Percentiles rank a stretch among this genome's conserved stretches.
Evolutionary conservation across 2,888 invertebrate species (phyloP).

Genomic region (Cheilosia grossa): DNA sequence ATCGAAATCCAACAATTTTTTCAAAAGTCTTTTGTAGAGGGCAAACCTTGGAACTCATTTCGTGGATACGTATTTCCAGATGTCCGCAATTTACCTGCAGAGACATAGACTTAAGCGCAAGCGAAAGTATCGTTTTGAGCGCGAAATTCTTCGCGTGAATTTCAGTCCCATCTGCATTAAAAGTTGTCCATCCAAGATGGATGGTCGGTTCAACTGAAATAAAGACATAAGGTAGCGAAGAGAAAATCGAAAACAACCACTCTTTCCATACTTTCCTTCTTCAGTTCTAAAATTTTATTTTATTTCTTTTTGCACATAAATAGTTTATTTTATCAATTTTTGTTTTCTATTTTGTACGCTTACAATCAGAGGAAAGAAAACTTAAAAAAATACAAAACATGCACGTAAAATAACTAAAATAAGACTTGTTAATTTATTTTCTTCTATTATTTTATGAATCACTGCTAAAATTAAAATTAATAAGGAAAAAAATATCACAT

Average conservation of each 20-base stretch:
- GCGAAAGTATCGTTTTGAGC: too few relatives aligned
- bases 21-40: too few relatives aligned
- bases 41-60: too few relatives aligned
- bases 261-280: slow-evolving; percentile 20
- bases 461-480: slow-evolving; percentile 68
- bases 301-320: slow-evolving; percentile 63
- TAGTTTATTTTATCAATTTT: slow-evolving; percentile 42
- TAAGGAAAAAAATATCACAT: slow-evolving; percentile 73
- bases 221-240: too few relatives aligned
- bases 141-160: too few relatives aligned
- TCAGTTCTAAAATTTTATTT: slow-evolving; percentile 56
- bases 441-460: slow-evolving; percentile 55
- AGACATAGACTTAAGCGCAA: too few relatives aligned
- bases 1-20: too few relatives aligned
- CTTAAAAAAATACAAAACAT: slow-evolving; percentile 31
- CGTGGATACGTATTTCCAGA: too few relatives aligned
- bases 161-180: too few relatives aligned
- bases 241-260: neutral
- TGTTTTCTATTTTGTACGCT: slow-evolving; percentile 69
- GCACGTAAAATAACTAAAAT: slow-evolving; percentile 25
- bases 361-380: slow-evolving; percentile 47
- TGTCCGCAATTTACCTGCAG: too few relatives aligned
- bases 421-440: slow-evolving; percentile 42
- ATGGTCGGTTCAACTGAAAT: too few relatives aligned
- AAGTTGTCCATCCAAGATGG: too few relatives aligned